Evolutionary conservation across 2,797 vertebrate genomes (phyloP).

Genomic region (Platalea minor): DNA sequence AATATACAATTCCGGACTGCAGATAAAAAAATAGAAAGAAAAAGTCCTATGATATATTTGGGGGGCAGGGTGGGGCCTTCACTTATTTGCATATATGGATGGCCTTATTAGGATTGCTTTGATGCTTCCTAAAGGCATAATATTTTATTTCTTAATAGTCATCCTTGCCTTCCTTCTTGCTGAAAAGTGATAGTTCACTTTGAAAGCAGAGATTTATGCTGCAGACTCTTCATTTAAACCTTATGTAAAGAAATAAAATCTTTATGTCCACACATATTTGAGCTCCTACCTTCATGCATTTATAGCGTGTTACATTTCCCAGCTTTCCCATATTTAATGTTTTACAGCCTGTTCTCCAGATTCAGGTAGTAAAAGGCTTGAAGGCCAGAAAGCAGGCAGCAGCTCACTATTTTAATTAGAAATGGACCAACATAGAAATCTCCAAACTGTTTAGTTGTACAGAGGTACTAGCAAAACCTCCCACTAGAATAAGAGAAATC

Average conservation of each 20-base stretch:
- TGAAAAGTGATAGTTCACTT: conserved; percentile 60
- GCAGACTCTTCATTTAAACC: conserved; percentile 66
- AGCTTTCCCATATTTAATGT: conserved; percentile 67
- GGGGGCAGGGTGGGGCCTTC: neutral
- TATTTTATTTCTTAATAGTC: conserved; percentile 42
- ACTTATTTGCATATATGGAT: neutral
- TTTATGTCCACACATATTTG: conserved; percentile 67
- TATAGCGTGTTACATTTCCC: conserved; percentile 66
- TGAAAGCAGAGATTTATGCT: conserved; percentile 57
- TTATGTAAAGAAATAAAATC: conserved; percentile 72
- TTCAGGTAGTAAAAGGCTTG: conserved; percentile 65
- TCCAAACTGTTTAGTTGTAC: neutral
- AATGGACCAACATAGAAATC: neutral
- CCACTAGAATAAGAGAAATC: neutral
- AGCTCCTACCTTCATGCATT: conserved; percentile 60
- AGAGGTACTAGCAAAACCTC: neutral
- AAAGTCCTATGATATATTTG: neutral
- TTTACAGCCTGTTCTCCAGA: conserved; percentile 65
- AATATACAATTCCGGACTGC: neutral
- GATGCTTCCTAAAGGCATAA: neutral
- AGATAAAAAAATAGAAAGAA: neutral
- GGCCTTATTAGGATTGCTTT: neutral
- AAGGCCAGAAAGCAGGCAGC: conserved; percentile 33
- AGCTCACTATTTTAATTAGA: conserved; percentile 64
- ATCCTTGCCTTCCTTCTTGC: conserved; percentile 29